Evolutionary conservation across 2,797 vertebrate species (phyloP).

Genomic region (Lutjanus campechanus): DNA sequence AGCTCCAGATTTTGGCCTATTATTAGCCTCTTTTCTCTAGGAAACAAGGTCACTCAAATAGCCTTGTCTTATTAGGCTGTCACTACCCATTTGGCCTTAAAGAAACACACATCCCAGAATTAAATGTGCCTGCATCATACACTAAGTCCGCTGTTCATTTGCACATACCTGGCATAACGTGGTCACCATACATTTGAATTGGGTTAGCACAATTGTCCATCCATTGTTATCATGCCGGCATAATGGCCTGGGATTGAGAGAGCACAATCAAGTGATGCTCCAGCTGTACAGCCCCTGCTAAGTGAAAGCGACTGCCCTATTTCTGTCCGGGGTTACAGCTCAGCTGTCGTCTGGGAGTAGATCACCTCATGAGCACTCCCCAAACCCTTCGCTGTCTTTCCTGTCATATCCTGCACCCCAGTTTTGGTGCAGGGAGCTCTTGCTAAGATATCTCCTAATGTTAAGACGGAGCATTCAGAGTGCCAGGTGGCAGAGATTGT

Average conservation of each 20-base stretch:
- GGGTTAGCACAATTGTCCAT: constrained; percentile 49
- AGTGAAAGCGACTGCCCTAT: constrained; percentile 79
- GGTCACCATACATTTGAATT: constrained; percentile 24
- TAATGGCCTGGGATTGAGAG: constrained; percentile 61
- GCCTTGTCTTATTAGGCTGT: constrained; percentile 81
- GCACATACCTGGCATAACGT: constrained; percentile 41
- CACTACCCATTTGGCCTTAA: constrained; percentile 76
- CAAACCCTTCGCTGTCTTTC: constrained; percentile 4
- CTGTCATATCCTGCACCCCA: constrained; percentile 14
- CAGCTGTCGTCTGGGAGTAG: constrained; percentile 83
- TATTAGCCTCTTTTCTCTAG: constrained; percentile 81
- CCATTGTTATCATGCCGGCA: constrained; percentile 53
- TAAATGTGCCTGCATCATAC: constrained; percentile 28
- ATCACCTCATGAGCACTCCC: constrained; percentile 62
- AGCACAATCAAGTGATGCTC: constrained; percentile 63
- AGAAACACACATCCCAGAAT: constrained; percentile 63
- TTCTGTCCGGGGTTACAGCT: constrained; percentile 78
- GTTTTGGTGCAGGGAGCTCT: constrained; percentile 32
- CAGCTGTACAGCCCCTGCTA: constrained; percentile 61
- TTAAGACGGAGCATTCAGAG: constrained; percentile 15
- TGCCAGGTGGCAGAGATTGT: constrained; percentile 5
- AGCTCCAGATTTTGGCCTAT: constrained; percentile 84
- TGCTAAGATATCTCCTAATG: constrained; percentile 27
- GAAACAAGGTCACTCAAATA: constrained; percentile 85
- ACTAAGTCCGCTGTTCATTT: constrained; percentile 35